A percentile compares a stretch with the other conserved stretches of the same genome.
These are phyloP conservation scores for Theropithecus gelada DNA, from an alignment of 2,113 vertebrate genomes.

Conservation along the genomic window DNA sequence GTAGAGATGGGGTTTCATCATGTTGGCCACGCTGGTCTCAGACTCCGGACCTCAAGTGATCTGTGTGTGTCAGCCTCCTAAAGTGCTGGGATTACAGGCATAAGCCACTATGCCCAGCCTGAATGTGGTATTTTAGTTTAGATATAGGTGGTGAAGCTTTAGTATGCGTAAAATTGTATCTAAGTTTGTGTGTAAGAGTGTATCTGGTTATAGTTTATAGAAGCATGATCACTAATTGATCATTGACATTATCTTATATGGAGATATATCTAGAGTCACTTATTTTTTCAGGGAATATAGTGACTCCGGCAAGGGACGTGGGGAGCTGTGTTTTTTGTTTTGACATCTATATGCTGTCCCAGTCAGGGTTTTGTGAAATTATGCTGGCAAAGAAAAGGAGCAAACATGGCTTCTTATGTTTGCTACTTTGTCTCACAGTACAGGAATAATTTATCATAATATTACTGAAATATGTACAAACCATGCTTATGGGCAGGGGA, in stretches of 20 bases:
- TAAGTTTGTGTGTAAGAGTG: neutral
- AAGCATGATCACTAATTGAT: neutral
- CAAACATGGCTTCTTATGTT: neutral
- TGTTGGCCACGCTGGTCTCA: neutral
- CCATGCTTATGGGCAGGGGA: neutral
- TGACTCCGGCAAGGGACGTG: neutral
- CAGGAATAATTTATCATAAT: neutral
- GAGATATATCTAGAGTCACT: neutral
- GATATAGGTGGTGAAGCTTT: neutral
- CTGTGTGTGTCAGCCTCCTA: neutral
- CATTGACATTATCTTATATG: neutral
- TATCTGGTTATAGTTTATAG: neutral
- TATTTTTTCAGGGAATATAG: neutral
- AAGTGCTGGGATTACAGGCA: neutral
- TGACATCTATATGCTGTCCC: neutral
- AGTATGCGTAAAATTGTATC: neutral
- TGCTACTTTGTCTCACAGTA: neutral
- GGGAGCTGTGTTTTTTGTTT: neutral
- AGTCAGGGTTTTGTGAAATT: neutral
- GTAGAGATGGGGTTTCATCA: neutral
- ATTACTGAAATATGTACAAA: neutral
- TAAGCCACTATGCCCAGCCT: neutral
- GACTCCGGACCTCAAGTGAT: neutral
- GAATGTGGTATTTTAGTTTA: neutral
- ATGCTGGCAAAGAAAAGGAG: neutral